Evolutionary conservation across 2,888 invertebrate genomes (phyloP), one percentile per base, ranked within the genome.

Genomic region (Parasteatoda lunata): DNA sequence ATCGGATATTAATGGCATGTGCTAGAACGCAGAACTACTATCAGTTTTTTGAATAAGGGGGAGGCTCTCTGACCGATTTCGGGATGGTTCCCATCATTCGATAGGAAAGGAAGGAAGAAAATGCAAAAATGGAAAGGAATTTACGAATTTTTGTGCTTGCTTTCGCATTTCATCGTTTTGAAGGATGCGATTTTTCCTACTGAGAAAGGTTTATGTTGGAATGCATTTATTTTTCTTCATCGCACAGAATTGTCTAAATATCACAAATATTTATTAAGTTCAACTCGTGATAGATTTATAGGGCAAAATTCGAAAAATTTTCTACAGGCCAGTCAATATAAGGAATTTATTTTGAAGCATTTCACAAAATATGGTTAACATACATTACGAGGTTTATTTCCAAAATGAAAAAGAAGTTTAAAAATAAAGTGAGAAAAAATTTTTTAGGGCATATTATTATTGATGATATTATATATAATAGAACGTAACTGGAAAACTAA

Each of bases 1-100:
- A 84, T 84, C 84, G 77, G 84, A 77, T 84, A 84, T 84, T 84
- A 84, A 84, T 84, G 84, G 77, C 49, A 73, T 80, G 72, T 73
- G 49, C 47, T 72, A n/a, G 80, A 80, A 79, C 79, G 72, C 51
- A 73, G 80, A 73, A 72, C 80, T 64, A 51, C 64, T 65, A 72
- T 66, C 72, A 64, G 76, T 48, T 45, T 64, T 76, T 47, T 15
- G 69, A 69, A 69, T 48, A 15, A 5, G 13, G 49, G 68, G 69
- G 52, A 49, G 52, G 68, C n/a, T 69, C 79, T 71, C 69, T 79
- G 71, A 51, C 79, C 79, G 59, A 79, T 79, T 71, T 54, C 64
- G 79, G 70, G 70, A 69, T 64, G 69, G 45, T 79, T 79, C 71
- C 30, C 59, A 9, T n/a, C 59, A 13, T n/a, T n/a, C 59, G 11